Evolutionary conservation across 2,113 vertebrate species (phyloP).

Genomic region (Acanthisitta chloris): DNA sequence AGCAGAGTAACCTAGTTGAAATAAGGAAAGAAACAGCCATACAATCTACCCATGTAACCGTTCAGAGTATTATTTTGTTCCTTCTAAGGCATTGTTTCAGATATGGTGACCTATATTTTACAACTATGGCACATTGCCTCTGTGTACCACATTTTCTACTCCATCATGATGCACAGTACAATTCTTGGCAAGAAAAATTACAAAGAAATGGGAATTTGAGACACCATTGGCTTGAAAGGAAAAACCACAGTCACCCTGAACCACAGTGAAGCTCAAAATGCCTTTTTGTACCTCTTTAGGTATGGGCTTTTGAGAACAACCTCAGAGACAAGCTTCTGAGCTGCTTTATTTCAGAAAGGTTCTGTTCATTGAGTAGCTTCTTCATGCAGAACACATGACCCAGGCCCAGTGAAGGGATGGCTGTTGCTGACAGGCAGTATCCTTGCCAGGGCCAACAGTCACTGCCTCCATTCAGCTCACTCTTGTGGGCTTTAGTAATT

Average conservation of each 20-base stretch:
- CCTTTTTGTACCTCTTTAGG: background rate
- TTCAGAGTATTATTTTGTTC: background rate
- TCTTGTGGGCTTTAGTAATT: background rate
- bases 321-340: background rate
- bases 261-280: background rate
- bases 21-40: background rate
- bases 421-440: background rate
- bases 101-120: background rate
- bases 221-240: background rate
- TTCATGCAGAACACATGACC: background rate
- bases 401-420: background rate
- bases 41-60: background rate
- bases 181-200: background rate
- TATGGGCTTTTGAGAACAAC: background rate
- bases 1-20: background rate
- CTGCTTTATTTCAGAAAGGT: background rate
- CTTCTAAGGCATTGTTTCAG: background rate
- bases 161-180: background rate
- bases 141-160: background rate
- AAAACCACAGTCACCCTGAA: background rate
- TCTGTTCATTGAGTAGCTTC: background rate
- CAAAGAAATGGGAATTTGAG: background rate
- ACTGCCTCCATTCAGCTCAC: background rate
- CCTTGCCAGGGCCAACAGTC: background rate
- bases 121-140: fast-evolving